Evolutionary conservation across 2,797 vertebrate genomes (phyloP).

Genomic region (Coregonus sp.): DNA sequence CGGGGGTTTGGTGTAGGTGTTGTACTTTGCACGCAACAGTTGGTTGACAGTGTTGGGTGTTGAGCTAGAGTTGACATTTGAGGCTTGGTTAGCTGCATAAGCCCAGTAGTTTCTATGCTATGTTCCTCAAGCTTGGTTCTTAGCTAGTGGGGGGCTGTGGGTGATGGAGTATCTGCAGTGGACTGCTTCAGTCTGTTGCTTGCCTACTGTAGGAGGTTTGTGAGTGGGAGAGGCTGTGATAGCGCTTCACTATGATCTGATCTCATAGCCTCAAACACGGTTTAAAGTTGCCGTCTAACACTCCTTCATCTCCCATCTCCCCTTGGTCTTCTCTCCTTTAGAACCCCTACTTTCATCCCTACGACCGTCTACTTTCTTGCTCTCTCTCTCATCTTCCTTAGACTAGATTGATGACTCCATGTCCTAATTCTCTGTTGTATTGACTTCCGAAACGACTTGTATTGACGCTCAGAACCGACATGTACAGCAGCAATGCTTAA

Average conservation of each 20-base stretch:
- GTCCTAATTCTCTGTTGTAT: neutral
- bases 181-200: neutral
- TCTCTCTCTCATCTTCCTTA: neutral
- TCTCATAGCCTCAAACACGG: slow-evolving; percentile 37
- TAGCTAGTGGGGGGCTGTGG: neutral
- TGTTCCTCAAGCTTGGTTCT: neutral
- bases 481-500: neutral
- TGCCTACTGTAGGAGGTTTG: neutral
- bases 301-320: slow-evolving; percentile 45
- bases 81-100: neutral
- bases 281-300: slow-evolving; percentile 34
- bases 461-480: neutral
- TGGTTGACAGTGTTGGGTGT: neutral
- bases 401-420: neutral
- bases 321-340: slow-evolving; percentile 44
- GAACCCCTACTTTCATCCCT: slow-evolving; percentile 45
- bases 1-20: neutral
- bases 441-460: neutral
- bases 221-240: slow-evolving; percentile 26
- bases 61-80: neutral
- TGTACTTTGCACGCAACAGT: neutral
- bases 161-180: neutral
- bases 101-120: too few relatives aligned
- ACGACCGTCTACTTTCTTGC: neutral
- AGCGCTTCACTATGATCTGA: slow-evolving; percentile 27